Percentiles rank a stretch among this genome's conserved stretches.
Conservation (phyloP, 2,113 vertebrate genomes). For the Corythaeola cristata region DNA sequence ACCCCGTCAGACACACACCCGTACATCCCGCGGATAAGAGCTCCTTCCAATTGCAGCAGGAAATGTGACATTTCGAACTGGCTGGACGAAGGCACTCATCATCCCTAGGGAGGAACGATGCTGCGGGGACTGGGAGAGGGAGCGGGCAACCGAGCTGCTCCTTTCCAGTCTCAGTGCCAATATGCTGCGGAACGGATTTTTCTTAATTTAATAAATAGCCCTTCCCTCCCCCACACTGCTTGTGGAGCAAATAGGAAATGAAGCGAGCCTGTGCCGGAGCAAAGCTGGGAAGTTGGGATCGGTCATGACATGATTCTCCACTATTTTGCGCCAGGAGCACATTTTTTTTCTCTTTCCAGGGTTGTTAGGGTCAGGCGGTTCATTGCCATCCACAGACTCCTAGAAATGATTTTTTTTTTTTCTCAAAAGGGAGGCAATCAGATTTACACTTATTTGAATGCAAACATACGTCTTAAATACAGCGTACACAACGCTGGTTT, state of each 20-base stretch:
- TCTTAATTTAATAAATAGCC: conserved; percentile 8
- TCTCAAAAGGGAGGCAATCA: not conserved
- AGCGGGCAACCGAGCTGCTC: not conserved
- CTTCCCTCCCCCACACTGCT: not conserved
- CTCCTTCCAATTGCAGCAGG: not conserved
- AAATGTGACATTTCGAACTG: conserved; percentile 44
- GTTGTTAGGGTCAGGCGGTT: not conserved
- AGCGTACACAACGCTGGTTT: not conserved
- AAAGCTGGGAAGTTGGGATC: not conserved
- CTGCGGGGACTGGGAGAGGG: accelerated
- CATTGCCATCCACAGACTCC: not conserved
- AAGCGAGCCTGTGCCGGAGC: not conserved
- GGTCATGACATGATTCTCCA: not conserved
- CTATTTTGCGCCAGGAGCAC: not conserved
- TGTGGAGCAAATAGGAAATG: not conserved
- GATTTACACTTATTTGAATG: not conserved
- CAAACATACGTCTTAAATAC: not conserved
- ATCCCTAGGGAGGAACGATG: not conserved
- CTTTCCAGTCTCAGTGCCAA: not conserved
- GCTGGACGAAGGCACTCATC: not conserved
- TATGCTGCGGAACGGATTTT: not conserved
- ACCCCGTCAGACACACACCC: conserved; percentile 6
- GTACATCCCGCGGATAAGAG: not conserved
- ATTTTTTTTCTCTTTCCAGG: not conserved
- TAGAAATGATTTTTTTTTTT: not conserved